Evolutionary conservation across 2,113 vertebrate species (phyloP), one percentile per base, ranked within the genome.

Genomic region (Psittacula cyanocephala): DNA sequence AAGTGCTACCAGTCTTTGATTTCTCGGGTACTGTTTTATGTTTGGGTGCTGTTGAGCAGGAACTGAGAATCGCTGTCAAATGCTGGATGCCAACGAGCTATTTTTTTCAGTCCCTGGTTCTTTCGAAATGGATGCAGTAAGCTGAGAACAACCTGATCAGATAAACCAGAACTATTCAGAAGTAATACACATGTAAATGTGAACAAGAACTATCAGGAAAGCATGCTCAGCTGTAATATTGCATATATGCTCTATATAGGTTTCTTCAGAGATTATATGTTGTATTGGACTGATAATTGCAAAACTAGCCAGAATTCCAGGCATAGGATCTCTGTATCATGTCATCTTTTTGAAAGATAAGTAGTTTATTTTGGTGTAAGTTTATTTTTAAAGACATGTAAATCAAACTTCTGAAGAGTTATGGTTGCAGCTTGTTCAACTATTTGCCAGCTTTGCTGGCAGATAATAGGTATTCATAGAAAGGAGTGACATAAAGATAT

Each of bases 91-190:
- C 86, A 90, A 49, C 33, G 70, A 91, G 64, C 57, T 92, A 46
- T 70, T 93, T 91, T 93, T 91, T 87, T 94, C 62, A 71, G 33
- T 59, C 59, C 25, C 39, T 67, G 10, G 33, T 84, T 89, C 31
- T 83, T 93, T 86, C 71, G 63, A 96, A 94, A 84, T 75, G 27
- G 91, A 60, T 72, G 47, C 88, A 78, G 62, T 88, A 90, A 92
- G 62, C 69, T 93, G 81, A 95, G 96, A 90, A 93, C 93, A 95
- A 86, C 71, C 80, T 96, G 80, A 88, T 88, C 69, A 93, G 85
- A 83, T 91, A 77, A 94, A 91, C 86, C 49, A 81, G 90, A 90
- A 91, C 78, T 86, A 84, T 89, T 92, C 86, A 81, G 55, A 89
- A 93, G 69, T 78, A 86, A 92, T 82, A 37, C 1, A 49, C 59